A percentile compares a stretch with the other conserved stretches of the same genome.
These are phyloP conservation scores for Hormiphora californensis DNA, from an alignment of 37 sponge, comb jelly and placozoan species.

Conservation along the genomic window DNA sequence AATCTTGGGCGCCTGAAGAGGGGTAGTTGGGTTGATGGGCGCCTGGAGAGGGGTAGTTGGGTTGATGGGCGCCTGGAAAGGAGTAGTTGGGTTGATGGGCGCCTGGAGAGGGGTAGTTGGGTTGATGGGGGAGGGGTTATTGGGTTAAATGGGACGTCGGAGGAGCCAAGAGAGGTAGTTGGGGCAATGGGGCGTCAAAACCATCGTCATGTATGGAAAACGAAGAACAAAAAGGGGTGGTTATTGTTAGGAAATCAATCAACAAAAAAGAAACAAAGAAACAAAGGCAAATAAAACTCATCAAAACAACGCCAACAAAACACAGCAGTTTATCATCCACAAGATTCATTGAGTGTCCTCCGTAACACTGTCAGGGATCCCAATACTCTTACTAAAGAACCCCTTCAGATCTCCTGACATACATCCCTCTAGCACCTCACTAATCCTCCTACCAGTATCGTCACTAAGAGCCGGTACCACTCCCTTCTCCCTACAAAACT, in stretches of 20 bases:
- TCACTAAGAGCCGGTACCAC: background rate
- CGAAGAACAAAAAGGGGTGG: background rate
- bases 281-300: background rate
- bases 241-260: background rate
- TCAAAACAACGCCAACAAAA: background rate
- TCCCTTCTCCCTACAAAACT: background rate
- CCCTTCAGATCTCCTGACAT: background rate
- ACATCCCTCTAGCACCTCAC: constrained; percentile 13
- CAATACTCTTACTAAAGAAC: background rate
- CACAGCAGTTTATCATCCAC: too few relatives aligned
- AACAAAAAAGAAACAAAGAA: background rate
- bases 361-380: background rate
- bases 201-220: too few relatives aligned
- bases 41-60: background rate
- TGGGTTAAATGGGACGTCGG: too few relatives aligned
- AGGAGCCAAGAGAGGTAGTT: too few relatives aligned
- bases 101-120: background rate
- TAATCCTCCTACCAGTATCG: background rate
- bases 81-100: background rate
- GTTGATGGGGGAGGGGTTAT: too few relatives aligned
- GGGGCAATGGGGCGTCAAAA: too few relatives aligned
- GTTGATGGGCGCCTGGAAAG: background rate
- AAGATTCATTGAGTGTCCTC: background rate
- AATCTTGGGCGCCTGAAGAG: background rate
- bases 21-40: background rate